A percentile compares a stretch with the other conserved stretches of the same genome.
Evolutionary conservation across 2,888 invertebrate genomes (phyloP).

Genomic region (Spilarctia lutea): DNA sequence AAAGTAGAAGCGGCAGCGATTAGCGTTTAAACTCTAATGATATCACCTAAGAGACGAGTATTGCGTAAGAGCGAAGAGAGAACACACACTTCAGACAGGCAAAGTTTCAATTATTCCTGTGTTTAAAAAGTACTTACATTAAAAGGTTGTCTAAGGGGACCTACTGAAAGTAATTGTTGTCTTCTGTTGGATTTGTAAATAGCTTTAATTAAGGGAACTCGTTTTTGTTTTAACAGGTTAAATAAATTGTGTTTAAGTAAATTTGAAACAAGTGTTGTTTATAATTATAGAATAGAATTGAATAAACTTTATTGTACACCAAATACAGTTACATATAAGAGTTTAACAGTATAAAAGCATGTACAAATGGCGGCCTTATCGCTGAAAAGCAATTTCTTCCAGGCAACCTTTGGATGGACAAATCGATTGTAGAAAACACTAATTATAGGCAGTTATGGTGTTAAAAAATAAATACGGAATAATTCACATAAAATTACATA

Average conservation of each 20-base stretch:
- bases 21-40: not conserved
- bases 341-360: too few relatives aligned
- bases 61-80: not conserved
- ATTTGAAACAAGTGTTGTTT: not conserved
- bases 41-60: not conserved
- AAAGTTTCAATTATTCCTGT: not conserved
- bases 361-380: too few relatives aligned
- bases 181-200: not conserved
- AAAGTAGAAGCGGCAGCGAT: not conserved
- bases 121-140: slow-evolving; percentile 3
- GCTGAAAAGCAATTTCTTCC: too few relatives aligned
- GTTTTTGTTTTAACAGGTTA: not conserved
- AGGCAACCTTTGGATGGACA: too few relatives aligned
- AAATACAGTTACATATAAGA: too few relatives aligned
- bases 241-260: not conserved
- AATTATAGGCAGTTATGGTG: too few relatives aligned
- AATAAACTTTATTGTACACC: too few relatives aligned
- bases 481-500: too few relatives aligned
- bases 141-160: not conserved
- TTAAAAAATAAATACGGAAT: too few relatives aligned
- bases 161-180: slow-evolving; percentile 2
- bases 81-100: not conserved
- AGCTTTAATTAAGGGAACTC: not conserved
- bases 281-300: too few relatives aligned
- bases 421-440: too few relatives aligned